phyloP scores from a whole-genome alignment of 2,113 vertebrate species.

The Sylvilagus bachmani region DNA sequence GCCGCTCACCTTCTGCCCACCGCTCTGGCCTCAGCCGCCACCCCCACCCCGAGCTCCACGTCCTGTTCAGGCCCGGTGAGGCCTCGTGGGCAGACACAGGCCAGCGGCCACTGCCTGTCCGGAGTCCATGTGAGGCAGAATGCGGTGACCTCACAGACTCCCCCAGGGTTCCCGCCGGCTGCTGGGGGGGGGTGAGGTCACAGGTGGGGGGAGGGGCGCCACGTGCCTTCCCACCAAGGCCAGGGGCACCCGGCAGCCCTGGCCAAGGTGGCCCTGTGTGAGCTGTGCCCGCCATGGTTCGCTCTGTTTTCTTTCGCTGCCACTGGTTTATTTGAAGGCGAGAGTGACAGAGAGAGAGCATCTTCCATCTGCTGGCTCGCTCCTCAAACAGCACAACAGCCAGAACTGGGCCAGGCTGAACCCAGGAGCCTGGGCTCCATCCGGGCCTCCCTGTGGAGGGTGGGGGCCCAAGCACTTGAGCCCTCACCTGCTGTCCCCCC shows the following conservation, averaged over 20 bases:
- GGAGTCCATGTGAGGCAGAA: conserved; percentile 43
- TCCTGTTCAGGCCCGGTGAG: not conserved
- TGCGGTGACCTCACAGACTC: conserved; percentile 77
- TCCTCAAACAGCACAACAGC: no score
- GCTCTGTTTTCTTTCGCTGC: no score
- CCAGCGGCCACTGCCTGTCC: accelerated
- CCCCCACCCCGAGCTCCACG: not conserved
- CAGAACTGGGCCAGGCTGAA: no score
- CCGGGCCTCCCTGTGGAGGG: no score
- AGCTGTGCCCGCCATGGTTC: accelerated
- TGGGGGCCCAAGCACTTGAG: no score
- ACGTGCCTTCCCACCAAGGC: no score
- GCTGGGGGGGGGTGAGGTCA: conserved; percentile 17
- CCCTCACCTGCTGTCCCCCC: no score
- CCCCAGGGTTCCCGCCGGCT: conserved; percentile 50
- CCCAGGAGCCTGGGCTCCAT: no score
- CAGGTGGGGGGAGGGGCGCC: not conserved
- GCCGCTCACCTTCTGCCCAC: not conserved
- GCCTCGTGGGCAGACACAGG: not conserved
- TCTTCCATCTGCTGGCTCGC: no score
- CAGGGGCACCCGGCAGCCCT: no score
- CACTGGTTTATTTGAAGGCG: no score
- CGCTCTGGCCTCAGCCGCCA: not conserved
- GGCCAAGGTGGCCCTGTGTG: accelerated
- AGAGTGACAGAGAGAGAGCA: no score